phyloP scores from a whole-genome alignment of 2,113 vertebrate species.

The Suncus etruscus region DNA sequence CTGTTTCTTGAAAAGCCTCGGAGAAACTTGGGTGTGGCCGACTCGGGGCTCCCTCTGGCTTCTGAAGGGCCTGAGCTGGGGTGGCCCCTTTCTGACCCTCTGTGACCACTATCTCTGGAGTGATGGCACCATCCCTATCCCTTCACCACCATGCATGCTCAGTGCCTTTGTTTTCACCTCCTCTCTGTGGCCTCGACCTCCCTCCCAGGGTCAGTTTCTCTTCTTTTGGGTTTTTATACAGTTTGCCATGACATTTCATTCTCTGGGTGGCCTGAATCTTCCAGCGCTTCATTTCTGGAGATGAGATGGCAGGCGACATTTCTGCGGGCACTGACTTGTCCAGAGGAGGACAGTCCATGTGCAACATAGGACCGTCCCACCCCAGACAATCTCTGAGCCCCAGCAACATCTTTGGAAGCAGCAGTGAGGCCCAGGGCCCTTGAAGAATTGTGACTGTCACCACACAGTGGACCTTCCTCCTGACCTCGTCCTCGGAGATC shows the following conservation, averaged over 20 bases:
- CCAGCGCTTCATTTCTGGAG: slow-evolving; percentile 81
- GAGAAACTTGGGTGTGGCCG: slow-evolving; percentile 67
- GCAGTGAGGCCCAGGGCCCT: slow-evolving; percentile 1
- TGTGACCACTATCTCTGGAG: slow-evolving; percentile 75
- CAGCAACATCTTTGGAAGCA: not conserved
- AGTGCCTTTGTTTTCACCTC: slow-evolving; percentile 83
- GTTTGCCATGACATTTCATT: slow-evolving; percentile 89
- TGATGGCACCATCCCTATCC: slow-evolving; percentile 65
- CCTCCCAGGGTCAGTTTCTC: slow-evolving; percentile 54
- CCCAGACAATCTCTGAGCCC: not conserved
- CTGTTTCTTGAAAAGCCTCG: slow-evolving; percentile 73
- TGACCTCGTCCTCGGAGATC: not conserved
- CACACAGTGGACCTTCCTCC: not conserved
- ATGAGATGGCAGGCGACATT: slow-evolving; percentile 72
- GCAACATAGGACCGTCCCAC: slow-evolving; percentile 72
- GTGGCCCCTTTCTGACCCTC: slow-evolving; percentile 73
- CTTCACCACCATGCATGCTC: slow-evolving; percentile 81
- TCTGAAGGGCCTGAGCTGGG: slow-evolving; percentile 75
- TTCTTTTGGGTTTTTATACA: slow-evolving; percentile 80
- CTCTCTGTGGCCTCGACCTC: not conserved
- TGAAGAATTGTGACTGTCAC: not conserved
- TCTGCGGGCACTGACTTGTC: slow-evolving; percentile 65
- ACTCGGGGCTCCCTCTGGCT: slow-evolving; percentile 66
- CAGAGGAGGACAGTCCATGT: slow-evolving; percentile 72
- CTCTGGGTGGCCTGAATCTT: slow-evolving; percentile 81